Evolutionary conservation across 2,888 invertebrate genomes (phyloP).

Genomic region (Tenthredo distinguenda): DNA sequence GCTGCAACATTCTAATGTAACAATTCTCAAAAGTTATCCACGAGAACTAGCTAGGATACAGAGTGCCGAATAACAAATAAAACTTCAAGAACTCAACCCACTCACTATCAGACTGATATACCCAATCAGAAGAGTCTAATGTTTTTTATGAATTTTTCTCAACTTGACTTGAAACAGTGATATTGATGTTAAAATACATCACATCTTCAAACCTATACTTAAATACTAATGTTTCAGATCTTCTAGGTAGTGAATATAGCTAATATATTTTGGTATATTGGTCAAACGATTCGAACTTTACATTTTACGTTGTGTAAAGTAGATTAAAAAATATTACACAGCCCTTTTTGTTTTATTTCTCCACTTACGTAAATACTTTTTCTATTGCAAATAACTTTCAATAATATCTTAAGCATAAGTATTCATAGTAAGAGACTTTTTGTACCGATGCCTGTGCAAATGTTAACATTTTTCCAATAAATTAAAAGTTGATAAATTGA

Average conservation of each 20-base stretch:
- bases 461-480: constrained; percentile 6
- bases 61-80: constrained; percentile 45
- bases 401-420: constrained; percentile 31
- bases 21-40: constrained; percentile 6
- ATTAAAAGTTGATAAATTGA: background rate
- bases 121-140: background rate
- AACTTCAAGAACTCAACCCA: constrained; percentile 25
- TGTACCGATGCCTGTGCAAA: constrained; percentile 35
- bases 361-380: background rate
- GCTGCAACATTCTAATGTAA: constrained; percentile 21
- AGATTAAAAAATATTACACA: constrained; percentile 39
- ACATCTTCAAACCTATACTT: constrained; percentile 38
- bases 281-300: constrained; percentile 42
- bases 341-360: constrained; percentile 37
- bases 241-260: constrained; percentile 4
- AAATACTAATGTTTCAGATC: constrained; percentile 36
- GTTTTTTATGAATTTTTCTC: background rate
- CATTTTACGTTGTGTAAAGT: constrained; percentile 35
- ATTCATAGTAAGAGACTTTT: constrained; percentile 7
- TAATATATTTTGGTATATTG: background rate
- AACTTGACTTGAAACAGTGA: background rate
- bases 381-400: constrained; percentile 44
- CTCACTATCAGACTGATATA: background rate
- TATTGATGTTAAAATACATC: constrained; percentile 42
- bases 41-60: constrained; percentile 18